Percentiles rank a stretch among this genome's conserved stretches.
Evolutionary conservation across 2,888 invertebrate genomes (phyloP).

Genomic region (Plebejus argus): DNA sequence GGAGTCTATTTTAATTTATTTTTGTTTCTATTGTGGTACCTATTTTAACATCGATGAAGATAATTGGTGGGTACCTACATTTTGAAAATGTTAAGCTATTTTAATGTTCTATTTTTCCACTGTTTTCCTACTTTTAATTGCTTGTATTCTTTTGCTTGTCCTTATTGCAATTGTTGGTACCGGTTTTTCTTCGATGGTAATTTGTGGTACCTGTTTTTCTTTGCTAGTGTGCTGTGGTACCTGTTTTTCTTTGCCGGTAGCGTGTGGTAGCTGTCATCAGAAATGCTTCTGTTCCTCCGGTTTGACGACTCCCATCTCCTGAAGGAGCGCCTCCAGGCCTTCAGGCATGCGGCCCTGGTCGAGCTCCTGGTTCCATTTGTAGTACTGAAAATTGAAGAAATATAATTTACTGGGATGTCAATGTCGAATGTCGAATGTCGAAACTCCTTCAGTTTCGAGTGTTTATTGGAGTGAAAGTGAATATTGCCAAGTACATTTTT

Average conservation of each 20-base stretch:
- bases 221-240: background rate
- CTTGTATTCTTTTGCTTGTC: background rate
- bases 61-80: no score
- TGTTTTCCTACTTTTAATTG: background rate
- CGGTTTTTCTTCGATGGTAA: background rate
- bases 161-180: background rate
- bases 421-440: no score
- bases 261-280: conserved; percentile 39
- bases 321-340: conserved; percentile 87
- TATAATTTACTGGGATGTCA: background rate
- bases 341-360: conserved; percentile 91
- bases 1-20: no score
- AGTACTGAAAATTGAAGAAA: conserved; percentile 82
- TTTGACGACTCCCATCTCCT: conserved; percentile 87
- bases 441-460: no score
- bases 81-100: no score
- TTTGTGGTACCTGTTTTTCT: background rate
- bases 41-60: no score
- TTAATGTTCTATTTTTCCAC: background rate
- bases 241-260: background rate
- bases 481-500: no score
- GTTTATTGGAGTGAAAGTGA: no score
- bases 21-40: no score
- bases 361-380: conserved; percentile 89
- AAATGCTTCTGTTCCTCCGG: conserved; percentile 77